Evolutionary conservation across 2,888 invertebrate genomes (phyloP).

Genomic region (Myopa testacea): DNA sequence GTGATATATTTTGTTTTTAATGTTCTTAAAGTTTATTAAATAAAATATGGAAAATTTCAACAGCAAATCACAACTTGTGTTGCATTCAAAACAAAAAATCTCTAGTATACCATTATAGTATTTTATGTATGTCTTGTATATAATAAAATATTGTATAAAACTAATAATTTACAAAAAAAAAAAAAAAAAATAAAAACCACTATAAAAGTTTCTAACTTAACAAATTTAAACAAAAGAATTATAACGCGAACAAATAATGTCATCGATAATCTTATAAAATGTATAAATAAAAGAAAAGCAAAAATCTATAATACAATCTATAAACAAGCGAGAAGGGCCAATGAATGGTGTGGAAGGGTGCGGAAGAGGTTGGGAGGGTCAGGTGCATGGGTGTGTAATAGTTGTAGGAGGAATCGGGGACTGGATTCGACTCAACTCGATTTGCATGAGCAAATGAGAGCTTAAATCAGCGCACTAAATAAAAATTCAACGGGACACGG

Average conservation of each 20-base stretch:
- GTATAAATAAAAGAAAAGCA: neutral
- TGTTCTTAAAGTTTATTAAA: neutral
- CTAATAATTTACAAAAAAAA: too few relatives aligned
- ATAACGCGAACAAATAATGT: neutral
- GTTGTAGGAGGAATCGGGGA: neutral
- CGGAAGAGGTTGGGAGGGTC: neutral
- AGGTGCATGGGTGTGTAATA: too few relatives aligned
- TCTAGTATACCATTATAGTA: neutral
- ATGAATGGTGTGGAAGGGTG: neutral
- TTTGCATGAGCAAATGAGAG: neutral
- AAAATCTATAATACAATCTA: neutral
- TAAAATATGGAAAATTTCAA: conserved; percentile 21
- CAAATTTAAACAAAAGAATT: conserved; percentile 18
- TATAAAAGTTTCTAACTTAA: neutral
- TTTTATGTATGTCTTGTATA: too few relatives aligned
- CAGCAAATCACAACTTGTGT: conserved; percentile 27
- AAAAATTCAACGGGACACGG: neutral
- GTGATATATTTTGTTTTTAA: too few relatives aligned
- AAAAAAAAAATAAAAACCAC: conserved; percentile 2
- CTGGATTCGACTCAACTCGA: neutral
- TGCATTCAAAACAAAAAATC: conserved; percentile 7
- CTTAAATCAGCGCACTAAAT: neutral
- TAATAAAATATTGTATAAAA: conserved; percentile 5
- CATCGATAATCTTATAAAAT: too few relatives aligned
- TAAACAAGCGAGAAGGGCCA: neutral